A percentile compares a stretch with the other conserved stretches of the same genome.
Conservation (phyloP, 2,797 vertebrate genomes). For the Amniataba percoides region DNA sequence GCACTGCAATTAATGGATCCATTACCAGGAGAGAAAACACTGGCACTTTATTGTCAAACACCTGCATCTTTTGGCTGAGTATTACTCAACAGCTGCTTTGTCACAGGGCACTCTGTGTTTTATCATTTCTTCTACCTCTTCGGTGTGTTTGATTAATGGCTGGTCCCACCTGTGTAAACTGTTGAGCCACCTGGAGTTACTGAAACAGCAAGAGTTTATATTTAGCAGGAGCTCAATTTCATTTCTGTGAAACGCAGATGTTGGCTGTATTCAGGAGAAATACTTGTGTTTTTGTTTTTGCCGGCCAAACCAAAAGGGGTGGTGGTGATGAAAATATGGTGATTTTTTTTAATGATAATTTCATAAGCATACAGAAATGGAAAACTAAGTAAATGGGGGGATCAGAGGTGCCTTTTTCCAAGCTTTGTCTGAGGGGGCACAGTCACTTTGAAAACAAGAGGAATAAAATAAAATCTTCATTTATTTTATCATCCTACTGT, state of each 20-base stretch:
- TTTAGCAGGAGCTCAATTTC: neutral
- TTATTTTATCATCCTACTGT: too few relatives aligned
- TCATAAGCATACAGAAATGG: too few relatives aligned
- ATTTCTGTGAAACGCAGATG: neutral
- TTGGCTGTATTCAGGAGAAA: too few relatives aligned
- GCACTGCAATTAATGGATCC: conserved; percentile 24
- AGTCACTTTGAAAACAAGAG: neutral
- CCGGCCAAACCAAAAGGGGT: too few relatives aligned
- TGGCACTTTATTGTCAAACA: neutral
- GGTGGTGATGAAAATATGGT: too few relatives aligned
- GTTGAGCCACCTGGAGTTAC: neutral
- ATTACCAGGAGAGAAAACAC: neutral
- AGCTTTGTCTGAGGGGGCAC: too few relatives aligned
- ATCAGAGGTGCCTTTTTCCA: too few relatives aligned
- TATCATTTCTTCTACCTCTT: neutral
- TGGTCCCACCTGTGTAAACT: neutral
- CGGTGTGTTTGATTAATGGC: neutral
- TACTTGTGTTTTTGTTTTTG: too few relatives aligned
- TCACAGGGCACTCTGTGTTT: neutral
- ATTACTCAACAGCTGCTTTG: neutral
- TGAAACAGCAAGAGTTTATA: neutral
- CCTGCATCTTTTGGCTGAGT: neutral
- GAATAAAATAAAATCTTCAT: neutral
- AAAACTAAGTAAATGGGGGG: too few relatives aligned
- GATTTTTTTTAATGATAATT: too few relatives aligned